Conservation (phyloP, 2,888 invertebrate genomes). For the Notodonta ziczac region DNA sequence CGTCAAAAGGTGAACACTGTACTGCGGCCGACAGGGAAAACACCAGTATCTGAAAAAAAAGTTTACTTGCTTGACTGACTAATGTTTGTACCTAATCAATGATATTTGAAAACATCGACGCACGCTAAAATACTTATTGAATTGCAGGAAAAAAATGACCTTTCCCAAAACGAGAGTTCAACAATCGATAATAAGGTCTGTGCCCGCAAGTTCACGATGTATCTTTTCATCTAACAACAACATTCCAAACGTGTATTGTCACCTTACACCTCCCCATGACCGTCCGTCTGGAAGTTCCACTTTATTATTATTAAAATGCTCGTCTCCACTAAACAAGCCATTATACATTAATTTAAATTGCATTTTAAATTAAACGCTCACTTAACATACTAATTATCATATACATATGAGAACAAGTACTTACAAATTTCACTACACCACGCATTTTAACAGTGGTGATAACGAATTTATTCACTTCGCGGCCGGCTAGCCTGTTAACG, state of each 20-base stretch:
- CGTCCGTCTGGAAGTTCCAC: conserved; percentile 3
- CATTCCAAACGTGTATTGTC: conserved; percentile 31
- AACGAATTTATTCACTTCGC: conserved; percentile 37
- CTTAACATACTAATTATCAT: conserved; percentile 14
- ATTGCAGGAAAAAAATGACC: conserved; percentile 2
- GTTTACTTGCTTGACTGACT: conserved; percentile 3
- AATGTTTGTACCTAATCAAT: conserved; percentile 4
- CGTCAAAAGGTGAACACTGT: conserved; percentile 57
- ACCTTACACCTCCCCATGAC: conserved; percentile 18
- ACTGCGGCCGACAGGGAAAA: conserved; percentile 52
- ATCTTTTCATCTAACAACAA: conserved; percentile 16
- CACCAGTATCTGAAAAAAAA: conserved; percentile 57
- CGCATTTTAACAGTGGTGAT: conserved; percentile 43
- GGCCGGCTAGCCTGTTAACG: conserved; percentile 54
- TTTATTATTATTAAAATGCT: conserved; percentile 14
- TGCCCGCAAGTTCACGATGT: conserved; percentile 12
- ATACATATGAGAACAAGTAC: conserved; percentile 39
- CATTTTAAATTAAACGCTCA: conserved; percentile 8
- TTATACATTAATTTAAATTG: conserved; percentile 1
- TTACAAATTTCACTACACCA: conserved; percentile 54
- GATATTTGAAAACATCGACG: not conserved
- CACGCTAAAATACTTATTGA: not conserved
- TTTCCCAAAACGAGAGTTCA: conserved; percentile 7
- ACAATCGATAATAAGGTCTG: conserved; percentile 10
- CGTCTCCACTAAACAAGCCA: conserved; percentile 1